These are phyloP conservation scores for Burhinus oedicnemus DNA, from an alignment of 2,113 vertebrate genomes.

Conservation along the genomic window DNA sequence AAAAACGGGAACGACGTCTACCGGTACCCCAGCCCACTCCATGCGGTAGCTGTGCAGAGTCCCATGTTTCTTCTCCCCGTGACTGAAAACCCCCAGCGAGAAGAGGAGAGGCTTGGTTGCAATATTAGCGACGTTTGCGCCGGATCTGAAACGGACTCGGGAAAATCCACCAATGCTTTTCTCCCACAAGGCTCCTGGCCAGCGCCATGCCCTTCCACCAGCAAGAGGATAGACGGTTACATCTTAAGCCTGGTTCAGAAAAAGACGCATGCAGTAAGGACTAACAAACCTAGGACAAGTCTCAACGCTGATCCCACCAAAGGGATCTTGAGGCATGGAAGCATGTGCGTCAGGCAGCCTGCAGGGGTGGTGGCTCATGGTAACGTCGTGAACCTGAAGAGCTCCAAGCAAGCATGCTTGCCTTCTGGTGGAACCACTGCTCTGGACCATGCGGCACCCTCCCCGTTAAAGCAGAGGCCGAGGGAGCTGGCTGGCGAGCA, in stretches of 20 bases:
- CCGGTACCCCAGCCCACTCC: slow-evolving; percentile 90
- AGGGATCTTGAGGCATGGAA: slow-evolving; percentile 85
- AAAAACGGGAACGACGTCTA: slow-evolving; percentile 87
- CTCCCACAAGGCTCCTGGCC: slow-evolving; percentile 74
- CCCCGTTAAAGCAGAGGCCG: slow-evolving; percentile 75
- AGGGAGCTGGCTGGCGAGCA: slow-evolving; percentile 75
- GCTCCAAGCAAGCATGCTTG: slow-evolving; percentile 66
- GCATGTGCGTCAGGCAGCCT: slow-evolving; percentile 80
- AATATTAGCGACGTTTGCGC: slow-evolving; percentile 62
- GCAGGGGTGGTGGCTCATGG: slow-evolving; percentile 41
- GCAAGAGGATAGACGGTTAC: slow-evolving; percentile 88
- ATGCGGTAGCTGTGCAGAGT: slow-evolving; percentile 89
- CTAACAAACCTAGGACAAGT: slow-evolving; percentile 90
- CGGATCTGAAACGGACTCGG: slow-evolving; percentile 56
- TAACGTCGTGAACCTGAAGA: slow-evolving; percentile 73
- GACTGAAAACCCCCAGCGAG: slow-evolving; percentile 70
- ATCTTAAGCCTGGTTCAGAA: slow-evolving; percentile 90
- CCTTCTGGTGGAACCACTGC: slow-evolving; percentile 34
- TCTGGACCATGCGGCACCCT: slow-evolving; percentile 69
- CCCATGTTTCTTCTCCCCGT: slow-evolving; percentile 85
- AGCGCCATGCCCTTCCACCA: slow-evolving; percentile 58
- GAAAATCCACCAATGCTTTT: slow-evolving; percentile 64
- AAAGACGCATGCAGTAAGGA: slow-evolving; percentile 84
- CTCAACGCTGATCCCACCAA: slow-evolving; percentile 87
- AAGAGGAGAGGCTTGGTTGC: slow-evolving; percentile 73